Conservation (phyloP, 2,797 vertebrate genomes). For the Paramormyrops hopkinsi region DNA sequence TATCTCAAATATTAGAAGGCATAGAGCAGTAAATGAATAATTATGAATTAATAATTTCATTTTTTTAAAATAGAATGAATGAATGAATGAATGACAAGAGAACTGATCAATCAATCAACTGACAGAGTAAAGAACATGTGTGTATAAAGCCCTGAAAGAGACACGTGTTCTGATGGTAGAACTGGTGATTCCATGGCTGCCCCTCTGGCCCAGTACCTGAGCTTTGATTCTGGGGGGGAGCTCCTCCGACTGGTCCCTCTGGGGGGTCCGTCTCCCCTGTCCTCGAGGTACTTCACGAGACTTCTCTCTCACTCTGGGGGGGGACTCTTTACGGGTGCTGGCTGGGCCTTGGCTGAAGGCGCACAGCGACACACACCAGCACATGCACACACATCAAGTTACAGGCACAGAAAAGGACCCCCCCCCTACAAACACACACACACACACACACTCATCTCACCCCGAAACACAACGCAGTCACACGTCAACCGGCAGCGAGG, state of each 20-base stretch:
- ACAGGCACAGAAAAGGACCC: not conserved
- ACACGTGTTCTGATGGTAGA: too few species aligned
- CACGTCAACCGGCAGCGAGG: not conserved
- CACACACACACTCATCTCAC: not conserved
- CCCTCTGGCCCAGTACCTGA: not conserved
- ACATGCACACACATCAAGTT: not conserved
- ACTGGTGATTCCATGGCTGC: not conserved
- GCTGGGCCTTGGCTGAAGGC: not conserved
- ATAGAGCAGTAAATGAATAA: not conserved
- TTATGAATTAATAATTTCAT: not conserved
- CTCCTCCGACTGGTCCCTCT: slow-evolving; percentile 79
- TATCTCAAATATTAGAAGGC: not conserved
- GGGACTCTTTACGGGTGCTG: slow-evolving; percentile 58
- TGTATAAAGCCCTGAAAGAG: not conserved
- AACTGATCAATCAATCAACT: not conserved
- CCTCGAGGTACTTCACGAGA: slow-evolving; percentile 66
- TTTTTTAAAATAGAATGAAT: not conserved
- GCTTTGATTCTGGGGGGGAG: slow-evolving; percentile 45
- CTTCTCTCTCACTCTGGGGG: slow-evolving; percentile 71
- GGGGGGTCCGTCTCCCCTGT: slow-evolving; percentile 63
- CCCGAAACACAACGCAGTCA: not conserved
- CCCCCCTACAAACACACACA: too few species aligned
- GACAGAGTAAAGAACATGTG: not conserved
- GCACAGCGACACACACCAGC: not conserved
- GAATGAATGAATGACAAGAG: not conserved